phyloP scores from a whole-genome alignment of 2,888 invertebrate species.

The Plagiodera versicolora region DNA sequence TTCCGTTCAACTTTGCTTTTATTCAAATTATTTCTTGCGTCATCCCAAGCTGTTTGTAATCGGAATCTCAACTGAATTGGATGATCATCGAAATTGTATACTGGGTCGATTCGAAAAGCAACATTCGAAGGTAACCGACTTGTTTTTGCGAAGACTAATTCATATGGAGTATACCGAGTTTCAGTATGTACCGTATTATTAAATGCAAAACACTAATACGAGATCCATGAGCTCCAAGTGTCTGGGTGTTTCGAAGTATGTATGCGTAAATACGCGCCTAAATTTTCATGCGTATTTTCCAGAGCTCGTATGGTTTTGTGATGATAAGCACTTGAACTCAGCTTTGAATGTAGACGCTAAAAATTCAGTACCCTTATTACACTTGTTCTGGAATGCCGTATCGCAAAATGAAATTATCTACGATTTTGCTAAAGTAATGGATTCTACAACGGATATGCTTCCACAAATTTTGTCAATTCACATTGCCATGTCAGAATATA shows the following conservation, averaged over 20 bases:
- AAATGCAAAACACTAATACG: constrained; percentile 29
- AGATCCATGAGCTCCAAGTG: constrained; percentile 26
- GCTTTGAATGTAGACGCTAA: constrained; percentile 21
- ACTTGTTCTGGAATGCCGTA: constrained; percentile 28
- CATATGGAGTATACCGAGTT: constrained; percentile 26
- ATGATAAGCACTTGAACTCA: constrained; percentile 26
- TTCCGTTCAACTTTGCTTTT: constrained; percentile 10
- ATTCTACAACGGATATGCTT: constrained; percentile 1
- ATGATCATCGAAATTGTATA: constrained; percentile 27
- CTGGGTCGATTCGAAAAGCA: constrained; percentile 13
- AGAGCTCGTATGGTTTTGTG: not conserved
- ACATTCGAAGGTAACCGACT: constrained; percentile 19
- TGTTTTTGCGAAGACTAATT: constrained; percentile 27
- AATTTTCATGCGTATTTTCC: not conserved
- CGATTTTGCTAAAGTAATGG: constrained; percentile 17
- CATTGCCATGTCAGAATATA: constrained; percentile 18
- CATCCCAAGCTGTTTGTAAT: constrained; percentile 21
- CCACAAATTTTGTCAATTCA: constrained; percentile 13
- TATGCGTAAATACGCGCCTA: not conserved
- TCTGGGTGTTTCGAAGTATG: not conserved
- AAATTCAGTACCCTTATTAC: constrained; percentile 30
- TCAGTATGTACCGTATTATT: constrained; percentile 27
- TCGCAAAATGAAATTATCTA: constrained; percentile 31
- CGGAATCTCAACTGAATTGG: constrained; percentile 27
- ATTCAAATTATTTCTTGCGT: constrained; percentile 25